phyloP scores from a whole-genome alignment of 2,797 vertebrate genomes.

The Enteromius anoplus region DNA sequence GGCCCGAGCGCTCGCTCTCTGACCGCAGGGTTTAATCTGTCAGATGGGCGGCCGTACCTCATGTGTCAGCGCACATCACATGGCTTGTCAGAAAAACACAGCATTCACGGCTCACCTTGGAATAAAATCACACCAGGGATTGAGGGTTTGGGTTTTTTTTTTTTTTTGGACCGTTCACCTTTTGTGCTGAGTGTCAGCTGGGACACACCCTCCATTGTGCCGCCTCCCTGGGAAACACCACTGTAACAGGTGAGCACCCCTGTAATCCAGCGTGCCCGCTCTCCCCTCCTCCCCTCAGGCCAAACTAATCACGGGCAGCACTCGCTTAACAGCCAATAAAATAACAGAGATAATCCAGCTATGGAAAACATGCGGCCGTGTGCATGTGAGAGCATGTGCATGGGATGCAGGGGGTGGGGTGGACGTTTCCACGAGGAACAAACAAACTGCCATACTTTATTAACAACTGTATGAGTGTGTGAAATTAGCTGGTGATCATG shows the following conservation, averaged over 20 bases:
- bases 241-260: conserved; percentile 64
- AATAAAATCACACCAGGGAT: conserved; percentile 48
- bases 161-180: conserved; percentile 50
- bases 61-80: conserved; percentile 67
- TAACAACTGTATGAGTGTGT: conserved; percentile 34
- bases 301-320: conserved; percentile 23
- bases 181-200: conserved; percentile 65
- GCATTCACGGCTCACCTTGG: conserved; percentile 57
- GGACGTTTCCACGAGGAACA: conserved; percentile 1
- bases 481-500: conserved; percentile 40
- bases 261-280: conserved; percentile 50
- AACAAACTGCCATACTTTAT: conserved; percentile 40
- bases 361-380: conserved; percentile 49
- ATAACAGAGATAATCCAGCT: conserved; percentile 62
- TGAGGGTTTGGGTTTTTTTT: conserved; percentile 1
- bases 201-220: conserved; percentile 65
- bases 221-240: conserved; percentile 62
- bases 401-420: conserved; percentile 1
- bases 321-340: conserved; percentile 60
- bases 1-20: conserved; percentile 31
- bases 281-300: conserved; percentile 2
- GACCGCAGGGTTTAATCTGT: conserved; percentile 55
- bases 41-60: conserved; percentile 44
- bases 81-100: conserved; percentile 63
- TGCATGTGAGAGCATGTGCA: conserved; percentile 44